Conservation (phyloP, 2,797 vertebrate species). For the Paramormyrops hopkinsi region DNA sequence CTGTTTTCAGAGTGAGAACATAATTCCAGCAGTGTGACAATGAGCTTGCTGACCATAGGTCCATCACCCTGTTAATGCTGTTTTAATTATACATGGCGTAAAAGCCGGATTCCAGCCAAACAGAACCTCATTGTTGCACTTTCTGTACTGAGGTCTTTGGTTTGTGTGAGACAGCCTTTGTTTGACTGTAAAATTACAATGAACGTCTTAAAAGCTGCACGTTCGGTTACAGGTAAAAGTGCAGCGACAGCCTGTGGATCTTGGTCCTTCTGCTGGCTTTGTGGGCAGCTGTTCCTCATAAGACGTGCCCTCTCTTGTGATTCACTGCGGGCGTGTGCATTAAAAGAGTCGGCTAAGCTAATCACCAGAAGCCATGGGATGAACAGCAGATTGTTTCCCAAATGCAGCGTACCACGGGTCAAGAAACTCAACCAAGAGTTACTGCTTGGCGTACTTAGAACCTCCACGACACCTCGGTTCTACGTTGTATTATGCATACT, state of each 20-base stretch:
- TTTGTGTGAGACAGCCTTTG: background rate
- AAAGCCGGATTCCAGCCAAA: background rate
- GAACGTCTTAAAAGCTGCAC: background rate
- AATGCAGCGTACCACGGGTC: background rate
- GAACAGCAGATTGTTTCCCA: background rate
- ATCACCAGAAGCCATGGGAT: background rate
- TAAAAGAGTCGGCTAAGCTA: background rate
- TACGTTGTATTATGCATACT: background rate
- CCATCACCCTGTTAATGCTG: background rate
- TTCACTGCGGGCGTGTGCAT: background rate
- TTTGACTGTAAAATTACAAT: background rate
- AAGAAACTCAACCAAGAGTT: background rate
- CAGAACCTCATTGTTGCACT: background rate
- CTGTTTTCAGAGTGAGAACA: background rate
- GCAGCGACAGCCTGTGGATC: background rate
- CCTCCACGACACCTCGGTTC: background rate
- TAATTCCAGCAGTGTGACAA: background rate
- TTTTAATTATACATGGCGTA: background rate
- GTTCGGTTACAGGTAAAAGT: background rate
- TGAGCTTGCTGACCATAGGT: background rate
- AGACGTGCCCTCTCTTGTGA: background rate
- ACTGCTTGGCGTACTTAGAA: background rate
- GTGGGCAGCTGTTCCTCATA: background rate
- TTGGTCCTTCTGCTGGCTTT: background rate
- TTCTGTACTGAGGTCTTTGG: background rate